Base-by-base conservation (phyloP, 2,888 invertebrate genomes). In the Melipona bicolor region DNA sequence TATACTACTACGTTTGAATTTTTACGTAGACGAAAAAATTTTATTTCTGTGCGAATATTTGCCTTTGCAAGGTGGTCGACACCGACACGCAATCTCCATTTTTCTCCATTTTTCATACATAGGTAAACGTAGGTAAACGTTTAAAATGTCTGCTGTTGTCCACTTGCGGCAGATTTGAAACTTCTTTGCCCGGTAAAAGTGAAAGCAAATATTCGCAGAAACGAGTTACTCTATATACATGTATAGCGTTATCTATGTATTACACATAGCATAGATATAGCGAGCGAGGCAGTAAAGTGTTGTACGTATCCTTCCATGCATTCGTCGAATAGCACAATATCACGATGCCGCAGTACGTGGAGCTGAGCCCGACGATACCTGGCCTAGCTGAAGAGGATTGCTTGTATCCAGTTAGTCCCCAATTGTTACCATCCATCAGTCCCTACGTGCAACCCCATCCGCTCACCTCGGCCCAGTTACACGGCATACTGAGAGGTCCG, bases 291-390 rank as follows among this genome's bases (percentile, higher is more conserved):
- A 62, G 64, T 75, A 81, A 85, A 86, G 65, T 77, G 56, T 74
- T 85, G 79, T 82, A 72, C 27, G 32, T 87, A 65, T 85, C 87
- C 86, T 84, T 91, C 87, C 84, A 82, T 91, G 89, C 92, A 90
- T 90, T 91, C 88, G 77, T 86, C 83, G 82, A 89, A 85, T 87
- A 94, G 94, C 93, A 94, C 92, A 91, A 93, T 91, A 79, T 94
- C 92, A 91, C 90, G 91, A 94, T 94, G 94, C 94, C 94, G 86
- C 91, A 91, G 84, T 92, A 92, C 89, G 88, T 92, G 93, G 94
- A 94, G 85, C 73, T 89, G 79, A 92, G 90, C 84, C 90, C 93
- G 75, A 87, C 91, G 75, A n/a, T 91, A 76, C 92, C 91, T 70
- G 93, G 94, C 61, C 90, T 92, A 71, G 90, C 88, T 70, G 94